A percentile compares a stretch with the other conserved stretches of the same genome.
Evolutionary conservation across 2,888 invertebrate species (phyloP).

Genomic region (Myathropa florea): DNA sequence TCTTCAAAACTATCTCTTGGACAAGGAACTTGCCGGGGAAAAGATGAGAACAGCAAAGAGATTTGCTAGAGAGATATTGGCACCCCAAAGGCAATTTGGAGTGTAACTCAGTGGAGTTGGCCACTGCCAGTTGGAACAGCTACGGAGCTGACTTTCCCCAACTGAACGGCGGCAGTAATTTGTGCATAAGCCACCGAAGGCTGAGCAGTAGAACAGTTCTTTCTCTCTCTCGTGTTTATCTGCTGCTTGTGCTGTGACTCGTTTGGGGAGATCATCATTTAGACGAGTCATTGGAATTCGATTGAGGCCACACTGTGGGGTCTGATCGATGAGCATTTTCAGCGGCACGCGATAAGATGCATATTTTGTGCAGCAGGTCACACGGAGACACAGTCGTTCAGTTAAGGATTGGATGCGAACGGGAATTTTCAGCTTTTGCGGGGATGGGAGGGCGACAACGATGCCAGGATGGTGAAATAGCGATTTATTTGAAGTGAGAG

Average conservation of each 20-base stretch:
- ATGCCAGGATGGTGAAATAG: no score
- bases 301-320: neutral
- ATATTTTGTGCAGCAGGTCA: neutral
- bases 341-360: neutral
- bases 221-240: neutral
- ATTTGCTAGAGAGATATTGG: slow-evolving; percentile 51
- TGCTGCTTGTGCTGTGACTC: neutral
- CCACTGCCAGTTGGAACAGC: neutral
- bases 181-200: slow-evolving; percentile 29
- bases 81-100: slow-evolving; percentile 17
- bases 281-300: slow-evolving; percentile 5
- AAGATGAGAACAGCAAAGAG: neutral
- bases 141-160: slow-evolving; percentile 47
- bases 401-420: no score
- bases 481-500: no score
- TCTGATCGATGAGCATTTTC: neutral
- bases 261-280: neutral
- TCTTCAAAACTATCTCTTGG: slow-evolving; percentile 32
- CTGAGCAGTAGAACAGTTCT: slow-evolving; percentile 15
- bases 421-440: no score
- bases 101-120: slow-evolving; percentile 29
- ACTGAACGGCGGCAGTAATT: slow-evolving; percentile 42
- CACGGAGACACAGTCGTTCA: neutral
- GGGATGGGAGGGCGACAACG: no score
- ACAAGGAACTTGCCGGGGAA: slow-evolving; percentile 12